Evolutionary conservation across 2,888 invertebrate species (phyloP).

Genomic region (Dysmachus trigonus): DNA sequence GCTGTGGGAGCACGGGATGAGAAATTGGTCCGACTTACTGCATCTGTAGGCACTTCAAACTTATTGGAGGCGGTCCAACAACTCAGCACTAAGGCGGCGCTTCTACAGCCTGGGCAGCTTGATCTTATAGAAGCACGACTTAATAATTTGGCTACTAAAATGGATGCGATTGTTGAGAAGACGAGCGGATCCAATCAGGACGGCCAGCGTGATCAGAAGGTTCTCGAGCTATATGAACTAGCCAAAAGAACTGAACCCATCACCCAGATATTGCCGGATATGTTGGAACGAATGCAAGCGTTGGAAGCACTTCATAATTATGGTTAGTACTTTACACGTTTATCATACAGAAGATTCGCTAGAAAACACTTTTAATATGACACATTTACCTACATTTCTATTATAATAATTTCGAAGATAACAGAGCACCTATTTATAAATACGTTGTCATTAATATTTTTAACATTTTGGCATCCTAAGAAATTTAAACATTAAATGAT

Average conservation of each 20-base stretch:
- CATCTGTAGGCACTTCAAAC: slow-evolving; percentile 61
- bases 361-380: too few relatives aligned
- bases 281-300: slow-evolving; percentile 85
- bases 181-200: slow-evolving; percentile 67
- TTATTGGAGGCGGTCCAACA: slow-evolving; percentile 79
- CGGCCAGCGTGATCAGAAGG: slow-evolving; percentile 74
- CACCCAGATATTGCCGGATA: slow-evolving; percentile 77
- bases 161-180: slow-evolving; percentile 74
- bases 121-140: slow-evolving; percentile 86
- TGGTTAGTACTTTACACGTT: too few relatives aligned
- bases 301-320: slow-evolving; percentile 89
- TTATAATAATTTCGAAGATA: neutral
- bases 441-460: too few relatives aligned
- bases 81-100: slow-evolving; percentile 79
- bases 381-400: too few relatives aligned
- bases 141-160: slow-evolving; percentile 76
- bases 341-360: too few relatives aligned
- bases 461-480: neutral
- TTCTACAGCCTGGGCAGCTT: slow-evolving; percentile 83
- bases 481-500: neutral
- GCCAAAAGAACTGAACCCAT: slow-evolving; percentile 87
- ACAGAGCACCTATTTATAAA: neutral
- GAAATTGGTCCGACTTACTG: slow-evolving; percentile 71
- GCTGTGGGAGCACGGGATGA: slow-evolving; percentile 85
- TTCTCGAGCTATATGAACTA: slow-evolving; percentile 80